A percentile compares a stretch with the other conserved stretches of the same genome.
phyloP scores from a whole-genome alignment of 2,113 vertebrate genomes.

The Hystrix brachyura region DNA sequence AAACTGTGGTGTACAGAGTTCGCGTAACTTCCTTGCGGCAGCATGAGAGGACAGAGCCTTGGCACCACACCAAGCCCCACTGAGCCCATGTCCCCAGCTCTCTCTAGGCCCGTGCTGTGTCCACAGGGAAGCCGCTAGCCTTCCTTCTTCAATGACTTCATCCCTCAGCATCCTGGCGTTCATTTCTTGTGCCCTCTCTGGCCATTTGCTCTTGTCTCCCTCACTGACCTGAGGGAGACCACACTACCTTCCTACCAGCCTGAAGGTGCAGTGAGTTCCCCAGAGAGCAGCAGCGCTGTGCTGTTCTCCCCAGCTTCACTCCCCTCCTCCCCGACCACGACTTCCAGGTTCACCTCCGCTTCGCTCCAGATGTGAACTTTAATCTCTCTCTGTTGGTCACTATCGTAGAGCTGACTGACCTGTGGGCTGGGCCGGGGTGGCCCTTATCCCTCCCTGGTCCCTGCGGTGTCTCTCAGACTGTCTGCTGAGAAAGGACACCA shows the following conservation, averaged over 20 bases:
- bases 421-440: not conserved
- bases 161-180: fast-evolving
- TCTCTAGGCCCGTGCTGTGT: not conserved
- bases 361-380: not conserved
- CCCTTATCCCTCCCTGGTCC: not conserved
- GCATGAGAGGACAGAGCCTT: fast-evolving
- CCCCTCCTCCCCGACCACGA: not conserved
- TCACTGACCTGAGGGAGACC: not conserved
- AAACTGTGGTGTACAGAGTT: not conserved
- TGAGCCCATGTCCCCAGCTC: not conserved
- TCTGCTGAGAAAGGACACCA: not conserved
- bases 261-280: not conserved
- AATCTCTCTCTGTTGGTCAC: not conserved
- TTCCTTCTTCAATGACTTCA: not conserved
- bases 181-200: not conserved
- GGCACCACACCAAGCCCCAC: not conserved
- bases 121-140: not conserved
- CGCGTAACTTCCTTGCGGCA: not conserved
- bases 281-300: fast-evolving
- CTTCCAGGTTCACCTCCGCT: not conserved
- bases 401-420: not conserved
- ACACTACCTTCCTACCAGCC: not conserved
- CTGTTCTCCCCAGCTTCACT: not conserved
- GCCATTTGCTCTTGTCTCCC: not conserved
- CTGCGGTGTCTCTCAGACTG: not conserved